These are phyloP conservation scores for Pteromalus puparum DNA, from an alignment of 1,140 invertebrate genomes.

Conservation along the genomic window DNA sequence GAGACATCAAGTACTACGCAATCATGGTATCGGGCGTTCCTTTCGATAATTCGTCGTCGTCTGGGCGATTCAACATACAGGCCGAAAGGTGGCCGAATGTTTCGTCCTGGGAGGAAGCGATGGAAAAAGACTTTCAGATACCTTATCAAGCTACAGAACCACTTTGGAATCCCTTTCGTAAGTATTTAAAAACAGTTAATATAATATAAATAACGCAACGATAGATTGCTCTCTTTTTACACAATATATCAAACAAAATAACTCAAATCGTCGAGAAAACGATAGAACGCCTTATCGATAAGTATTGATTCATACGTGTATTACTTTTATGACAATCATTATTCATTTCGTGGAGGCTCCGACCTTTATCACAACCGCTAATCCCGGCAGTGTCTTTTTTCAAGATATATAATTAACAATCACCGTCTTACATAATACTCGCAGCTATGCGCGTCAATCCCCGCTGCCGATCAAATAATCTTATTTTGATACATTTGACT, in stretches of 20 bases:
- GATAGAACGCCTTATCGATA: not conserved
- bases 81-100: slow-evolving; percentile 58
- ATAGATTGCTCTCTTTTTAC: not conserved
- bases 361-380: no score
- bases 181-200: slow-evolving; percentile 39
- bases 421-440: no score
- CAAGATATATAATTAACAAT: no score
- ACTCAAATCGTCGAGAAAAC: not conserved
- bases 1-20: slow-evolving; percentile 65
- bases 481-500: not conserved
- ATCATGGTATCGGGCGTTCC: slow-evolving; percentile 63
- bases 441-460: no score
- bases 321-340: not conserved
- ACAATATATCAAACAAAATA: no score
- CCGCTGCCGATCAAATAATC: not conserved
- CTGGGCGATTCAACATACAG: slow-evolving; percentile 51
- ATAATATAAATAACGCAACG: not conserved
- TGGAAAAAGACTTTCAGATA: slow-evolving; percentile 59
- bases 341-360: not conserved
- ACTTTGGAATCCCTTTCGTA: slow-evolving; percentile 62
- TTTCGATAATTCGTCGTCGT: slow-evolving; percentile 54
- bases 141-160: slow-evolving; percentile 66
- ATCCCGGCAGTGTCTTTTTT: no score
- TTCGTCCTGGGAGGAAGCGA: slow-evolving; percentile 66
- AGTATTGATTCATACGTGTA: not conserved